Conservation (phyloP, 2,888 invertebrate genomes). For the Brachypterus glaber region DNA sequence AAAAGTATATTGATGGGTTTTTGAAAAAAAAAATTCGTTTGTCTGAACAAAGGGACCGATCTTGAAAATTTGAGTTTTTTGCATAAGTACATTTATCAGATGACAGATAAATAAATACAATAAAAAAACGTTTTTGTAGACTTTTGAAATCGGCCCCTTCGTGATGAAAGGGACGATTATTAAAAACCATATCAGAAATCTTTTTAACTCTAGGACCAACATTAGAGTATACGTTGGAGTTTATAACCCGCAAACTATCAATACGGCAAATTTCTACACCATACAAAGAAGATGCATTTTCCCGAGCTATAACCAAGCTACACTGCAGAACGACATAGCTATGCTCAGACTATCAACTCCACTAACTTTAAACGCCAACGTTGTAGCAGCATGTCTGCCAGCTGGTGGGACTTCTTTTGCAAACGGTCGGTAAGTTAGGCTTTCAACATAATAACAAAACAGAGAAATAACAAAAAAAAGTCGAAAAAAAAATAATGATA, state of each 20-base stretch:
- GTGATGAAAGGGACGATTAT: too few relatives aligned
- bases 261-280: not conserved
- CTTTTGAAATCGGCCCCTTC: not conserved
- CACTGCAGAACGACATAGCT: conserved; percentile 71
- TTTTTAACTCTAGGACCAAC: conserved; percentile 1
- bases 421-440: not conserved
- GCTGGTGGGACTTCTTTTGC: conserved; percentile 23
- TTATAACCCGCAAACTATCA: conserved; percentile 15
- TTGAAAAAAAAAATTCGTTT: too few relatives aligned
- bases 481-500: too few relatives aligned
- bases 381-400: conserved; percentile 54
- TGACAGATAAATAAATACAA: too few relatives aligned
- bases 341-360: conserved; percentile 55
- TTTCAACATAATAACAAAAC: too few relatives aligned
- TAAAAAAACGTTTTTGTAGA: not conserved
- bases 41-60: too few relatives aligned
- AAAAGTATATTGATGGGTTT: too few relatives aligned
- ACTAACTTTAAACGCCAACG: conserved; percentile 46
- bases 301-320: conserved; percentile 57
- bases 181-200: too few relatives aligned
- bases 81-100: too few relatives aligned
- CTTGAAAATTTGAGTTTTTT: too few relatives aligned
- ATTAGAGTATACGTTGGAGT: conserved; percentile 12
- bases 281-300: conserved; percentile 32
- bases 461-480: too few relatives aligned